A percentile compares a stretch with the other conserved stretches of the same genome.
These are phyloP conservation scores for Hydrotaea cyrtoneurina DNA, from an alignment of 2,888 invertebrate species.

Conservation along the genomic window DNA sequence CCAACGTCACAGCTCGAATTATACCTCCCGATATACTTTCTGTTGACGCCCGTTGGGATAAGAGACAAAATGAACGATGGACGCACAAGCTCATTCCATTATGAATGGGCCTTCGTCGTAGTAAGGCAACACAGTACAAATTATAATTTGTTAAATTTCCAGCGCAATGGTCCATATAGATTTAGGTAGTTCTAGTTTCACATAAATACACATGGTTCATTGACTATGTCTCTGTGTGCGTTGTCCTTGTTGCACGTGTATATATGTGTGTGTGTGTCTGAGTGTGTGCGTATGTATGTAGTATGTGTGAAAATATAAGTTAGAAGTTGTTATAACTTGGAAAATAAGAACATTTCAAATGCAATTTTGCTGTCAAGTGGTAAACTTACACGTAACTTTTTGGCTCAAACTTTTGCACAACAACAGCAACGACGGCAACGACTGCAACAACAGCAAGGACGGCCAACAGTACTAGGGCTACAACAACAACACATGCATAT, in stretches of 20 bases:
- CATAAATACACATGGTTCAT: not conserved
- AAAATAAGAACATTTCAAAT: conserved; percentile 38
- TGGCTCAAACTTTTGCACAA: not conserved
- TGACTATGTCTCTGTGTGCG: not conserved
- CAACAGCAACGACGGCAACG: not conserved
- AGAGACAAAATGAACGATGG: no score
- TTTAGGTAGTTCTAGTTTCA: no score
- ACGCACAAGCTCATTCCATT: no score
- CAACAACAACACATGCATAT: not conserved
- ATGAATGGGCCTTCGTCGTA: no score
- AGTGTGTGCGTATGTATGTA: not conserved
- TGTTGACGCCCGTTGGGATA: no score
- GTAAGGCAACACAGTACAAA: no score
- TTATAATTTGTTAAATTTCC: no score
- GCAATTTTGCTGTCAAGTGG: conserved; percentile 47
- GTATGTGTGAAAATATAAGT: not conserved
- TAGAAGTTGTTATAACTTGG: conserved; percentile 27
- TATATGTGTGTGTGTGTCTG: not conserved
- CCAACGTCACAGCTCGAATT: no score
- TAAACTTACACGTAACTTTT: conserved; percentile 37
- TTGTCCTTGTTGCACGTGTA: not conserved
- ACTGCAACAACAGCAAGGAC: not conserved
- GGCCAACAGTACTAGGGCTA: not conserved
- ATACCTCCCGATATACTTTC: no score
- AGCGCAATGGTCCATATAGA: no score